A percentile compares a stretch with the other conserved stretches of the same genome.
These are phyloP conservation scores for Cebus imitator DNA, from an alignment of 2,113 vertebrate species.

Conservation along the genomic window DNA sequence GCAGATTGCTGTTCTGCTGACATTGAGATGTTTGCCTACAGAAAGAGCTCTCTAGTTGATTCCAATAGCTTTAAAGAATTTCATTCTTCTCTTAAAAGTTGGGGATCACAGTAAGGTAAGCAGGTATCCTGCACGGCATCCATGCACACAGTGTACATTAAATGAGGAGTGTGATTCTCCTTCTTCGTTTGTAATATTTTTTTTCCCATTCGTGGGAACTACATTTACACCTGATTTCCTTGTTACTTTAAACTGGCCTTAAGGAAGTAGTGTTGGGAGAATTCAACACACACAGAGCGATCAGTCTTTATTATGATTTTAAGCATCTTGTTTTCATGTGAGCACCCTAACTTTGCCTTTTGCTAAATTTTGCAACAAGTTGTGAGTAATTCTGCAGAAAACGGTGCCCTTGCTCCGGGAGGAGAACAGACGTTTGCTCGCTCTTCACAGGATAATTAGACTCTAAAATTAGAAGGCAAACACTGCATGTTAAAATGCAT, in stretches of 20 bases:
- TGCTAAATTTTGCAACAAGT: not conserved
- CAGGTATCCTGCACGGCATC: fast-evolving
- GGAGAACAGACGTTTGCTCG: not conserved
- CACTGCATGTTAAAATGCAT: slow-evolving; percentile 3
- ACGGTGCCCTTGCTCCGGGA: not conserved
- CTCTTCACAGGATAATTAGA: slow-evolving; percentile 44
- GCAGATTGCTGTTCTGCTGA: not conserved
- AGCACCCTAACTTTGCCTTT: not conserved
- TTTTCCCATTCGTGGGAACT: not conserved
- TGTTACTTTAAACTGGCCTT: not conserved
- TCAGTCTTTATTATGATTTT: not conserved
- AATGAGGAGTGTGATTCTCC: too few species aligned
- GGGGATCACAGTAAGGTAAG: not conserved
- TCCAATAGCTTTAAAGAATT: not conserved
- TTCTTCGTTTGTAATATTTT: not conserved
- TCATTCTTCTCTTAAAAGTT: not conserved
- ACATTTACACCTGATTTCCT: not conserved
- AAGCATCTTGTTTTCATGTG: not conserved
- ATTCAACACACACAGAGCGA: too few species aligned
- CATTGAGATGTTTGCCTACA: not conserved
- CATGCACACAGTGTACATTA: fast-evolving
- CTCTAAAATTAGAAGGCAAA: slow-evolving; percentile 62
- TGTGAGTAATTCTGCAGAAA: not conserved
- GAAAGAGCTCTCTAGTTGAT: not conserved
- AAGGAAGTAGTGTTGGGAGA: fast-evolving